Evolutionary conservation across 30 jellyfish, hydroid and myxozoan species (phyloP).

Genomic region (Pseudorhiza aurosa): DNA sequence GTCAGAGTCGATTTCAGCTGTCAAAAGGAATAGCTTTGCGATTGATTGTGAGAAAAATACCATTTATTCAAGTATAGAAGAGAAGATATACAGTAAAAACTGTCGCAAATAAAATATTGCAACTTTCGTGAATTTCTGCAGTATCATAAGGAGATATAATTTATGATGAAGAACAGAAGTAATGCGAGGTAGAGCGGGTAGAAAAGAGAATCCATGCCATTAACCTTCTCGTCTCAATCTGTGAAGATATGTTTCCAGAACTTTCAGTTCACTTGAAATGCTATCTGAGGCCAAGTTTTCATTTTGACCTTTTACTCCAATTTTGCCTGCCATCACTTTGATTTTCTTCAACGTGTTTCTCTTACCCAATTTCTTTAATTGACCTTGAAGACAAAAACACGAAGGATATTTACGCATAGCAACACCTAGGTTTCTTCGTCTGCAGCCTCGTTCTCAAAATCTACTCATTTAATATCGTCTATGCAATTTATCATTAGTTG

Average conservation of each 20-base stretch:
- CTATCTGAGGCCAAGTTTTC: slow-evolving; percentile 37
- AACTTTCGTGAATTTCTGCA: no score
- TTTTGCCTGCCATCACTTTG: slow-evolving; percentile 41
- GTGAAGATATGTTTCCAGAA: slow-evolving; percentile 41
- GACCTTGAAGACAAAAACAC: background rate
- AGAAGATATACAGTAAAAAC: background rate
- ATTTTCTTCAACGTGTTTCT: slow-evolving; percentile 39
- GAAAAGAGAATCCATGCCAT: background rate
- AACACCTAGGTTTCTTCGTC: no score
- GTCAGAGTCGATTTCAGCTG: slow-evolving; percentile 24
- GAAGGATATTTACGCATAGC: no score
- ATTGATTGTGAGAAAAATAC: no score
- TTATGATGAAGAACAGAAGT: no score
- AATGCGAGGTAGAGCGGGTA: no score
- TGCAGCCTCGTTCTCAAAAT: background rate
- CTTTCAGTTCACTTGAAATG: slow-evolving; percentile 43
- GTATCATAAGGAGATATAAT: no score
- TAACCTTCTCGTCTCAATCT: slow-evolving; percentile 30
- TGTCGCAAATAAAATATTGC: no score
- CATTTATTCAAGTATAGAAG: no score
- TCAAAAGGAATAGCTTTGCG: background rate
- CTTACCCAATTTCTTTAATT: slow-evolving; percentile 24
- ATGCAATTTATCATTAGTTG: no score
- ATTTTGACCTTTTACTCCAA: slow-evolving; percentile 42
- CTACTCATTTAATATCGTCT: no score